These are phyloP conservation scores for Crotalus helleri DNA, from an alignment of 2,113 vertebrate species.

Conservation along the genomic window DNA sequence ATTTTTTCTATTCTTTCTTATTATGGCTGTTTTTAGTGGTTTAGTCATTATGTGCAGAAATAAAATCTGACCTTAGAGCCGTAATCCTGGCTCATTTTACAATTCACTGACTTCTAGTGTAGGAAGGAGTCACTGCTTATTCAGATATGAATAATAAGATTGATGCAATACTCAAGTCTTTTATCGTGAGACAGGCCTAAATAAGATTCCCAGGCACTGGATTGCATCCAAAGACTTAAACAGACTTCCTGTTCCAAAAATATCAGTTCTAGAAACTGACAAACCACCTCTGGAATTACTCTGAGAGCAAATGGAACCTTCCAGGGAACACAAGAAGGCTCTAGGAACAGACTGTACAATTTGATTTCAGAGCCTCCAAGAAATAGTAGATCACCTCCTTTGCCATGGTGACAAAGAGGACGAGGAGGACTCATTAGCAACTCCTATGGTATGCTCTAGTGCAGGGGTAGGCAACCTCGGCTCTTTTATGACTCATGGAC, in stretches of 20 bases:
- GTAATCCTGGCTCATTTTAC: no score
- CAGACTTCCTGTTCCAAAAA: not conserved
- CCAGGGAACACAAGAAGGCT: not conserved
- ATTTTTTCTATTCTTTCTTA: not conserved
- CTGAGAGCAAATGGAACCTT: not conserved
- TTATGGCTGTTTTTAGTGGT: not conserved
- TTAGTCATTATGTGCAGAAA: slow-evolving; percentile 6
- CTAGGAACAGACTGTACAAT: not conserved
- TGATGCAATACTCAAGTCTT: not conserved
- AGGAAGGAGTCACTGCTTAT: not conserved
- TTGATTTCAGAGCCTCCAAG: not conserved
- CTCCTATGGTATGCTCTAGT: not conserved
- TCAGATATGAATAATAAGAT: not conserved
- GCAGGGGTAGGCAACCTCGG: not conserved
- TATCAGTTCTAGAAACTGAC: not conserved
- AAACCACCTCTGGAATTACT: not conserved
- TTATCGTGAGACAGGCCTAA: not conserved
- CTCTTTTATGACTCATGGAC: no score
- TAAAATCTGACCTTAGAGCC: not conserved
- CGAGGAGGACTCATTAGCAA: no score
- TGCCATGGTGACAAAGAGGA: no score
- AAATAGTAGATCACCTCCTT: no score
- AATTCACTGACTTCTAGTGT: not conserved
- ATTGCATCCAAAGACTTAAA: not conserved
- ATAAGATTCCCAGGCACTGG: not conserved